phyloP scores from a whole-genome alignment of 2,113 vertebrate species.

The Heliornis fulica region DNA sequence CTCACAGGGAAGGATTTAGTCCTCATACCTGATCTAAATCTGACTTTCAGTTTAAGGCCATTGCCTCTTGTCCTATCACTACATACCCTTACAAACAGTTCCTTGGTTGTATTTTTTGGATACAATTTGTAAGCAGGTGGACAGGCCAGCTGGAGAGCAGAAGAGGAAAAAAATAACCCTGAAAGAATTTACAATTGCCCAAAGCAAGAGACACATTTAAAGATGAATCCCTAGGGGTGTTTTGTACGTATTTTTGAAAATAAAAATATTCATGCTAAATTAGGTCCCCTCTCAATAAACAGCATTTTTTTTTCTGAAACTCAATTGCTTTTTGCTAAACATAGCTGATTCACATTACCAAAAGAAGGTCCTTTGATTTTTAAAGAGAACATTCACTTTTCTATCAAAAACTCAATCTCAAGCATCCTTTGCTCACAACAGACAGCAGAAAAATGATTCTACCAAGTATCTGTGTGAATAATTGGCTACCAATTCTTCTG shows the following conservation, averaged over 20 bases:
- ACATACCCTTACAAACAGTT: too few species aligned
- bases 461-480: not conserved
- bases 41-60: too few species aligned
- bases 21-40: too few species aligned
- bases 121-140: not conserved
- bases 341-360: not conserved
- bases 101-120: not conserved
- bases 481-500: not conserved
- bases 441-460: not conserved
- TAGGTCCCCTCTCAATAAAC: not conserved
- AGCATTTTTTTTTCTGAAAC: not conserved
- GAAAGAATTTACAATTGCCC: not conserved
- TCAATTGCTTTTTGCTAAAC: not conserved
- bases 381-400: not conserved
- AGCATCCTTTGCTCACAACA: not conserved
- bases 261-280: not conserved
- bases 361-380: not conserved
- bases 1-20: too few species aligned
- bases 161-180: not conserved
- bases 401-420: not conserved
- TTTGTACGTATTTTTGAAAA: not conserved
- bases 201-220: not conserved
- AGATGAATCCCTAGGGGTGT: not conserved
- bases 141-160: conserved; percentile 9
- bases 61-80: too few species aligned